phyloP scores from a whole-genome alignment of 2,888 invertebrate genomes.

The Xylota segnis region DNA sequence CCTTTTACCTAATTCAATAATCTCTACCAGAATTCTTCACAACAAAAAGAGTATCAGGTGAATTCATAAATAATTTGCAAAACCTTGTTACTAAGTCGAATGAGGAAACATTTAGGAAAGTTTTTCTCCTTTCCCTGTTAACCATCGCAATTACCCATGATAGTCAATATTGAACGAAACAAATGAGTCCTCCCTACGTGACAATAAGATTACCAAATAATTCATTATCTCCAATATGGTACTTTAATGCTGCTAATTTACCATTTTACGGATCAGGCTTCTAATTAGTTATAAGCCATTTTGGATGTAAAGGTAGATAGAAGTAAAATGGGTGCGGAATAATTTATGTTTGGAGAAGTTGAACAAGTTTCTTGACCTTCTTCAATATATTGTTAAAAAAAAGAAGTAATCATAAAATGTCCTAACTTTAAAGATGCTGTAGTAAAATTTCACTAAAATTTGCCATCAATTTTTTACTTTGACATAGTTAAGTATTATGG shows the following conservation, averaged over 20 bases:
- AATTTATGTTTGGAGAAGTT: background rate
- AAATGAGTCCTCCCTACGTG: slow-evolving; percentile 58
- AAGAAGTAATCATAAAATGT: background rate
- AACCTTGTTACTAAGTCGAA: slow-evolving; percentile 29
- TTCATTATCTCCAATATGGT: slow-evolving; percentile 45
- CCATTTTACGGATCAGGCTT: slow-evolving; percentile 51
- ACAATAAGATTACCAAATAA: slow-evolving; percentile 58
- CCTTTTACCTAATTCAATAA: background rate
- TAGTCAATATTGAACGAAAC: slow-evolving; percentile 60
- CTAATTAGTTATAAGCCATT: slow-evolving; percentile 49
- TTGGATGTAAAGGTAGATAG: background rate
- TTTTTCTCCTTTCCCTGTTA: slow-evolving; percentile 23
- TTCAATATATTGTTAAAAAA: background rate
- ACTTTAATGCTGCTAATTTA: slow-evolving; percentile 51
- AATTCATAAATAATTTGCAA: slow-evolving; percentile 48
- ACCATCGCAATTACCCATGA: slow-evolving; percentile 12
- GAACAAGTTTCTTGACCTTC: background rate
- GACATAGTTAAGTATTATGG: too few species aligned
- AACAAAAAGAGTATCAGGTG: slow-evolving; percentile 33
- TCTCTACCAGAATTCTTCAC: slow-evolving; percentile 1
- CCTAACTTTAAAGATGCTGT: too few species aligned
- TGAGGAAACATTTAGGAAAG: slow-evolving; percentile 37
- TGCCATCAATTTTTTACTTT: too few species aligned
- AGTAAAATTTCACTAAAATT: too few species aligned
- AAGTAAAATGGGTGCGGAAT: background rate